Evolutionary conservation across 2,113 vertebrate genomes (phyloP), one percentile per base, ranked within the genome.

Genomic region (Cynoglossus semilaevis): DNA sequence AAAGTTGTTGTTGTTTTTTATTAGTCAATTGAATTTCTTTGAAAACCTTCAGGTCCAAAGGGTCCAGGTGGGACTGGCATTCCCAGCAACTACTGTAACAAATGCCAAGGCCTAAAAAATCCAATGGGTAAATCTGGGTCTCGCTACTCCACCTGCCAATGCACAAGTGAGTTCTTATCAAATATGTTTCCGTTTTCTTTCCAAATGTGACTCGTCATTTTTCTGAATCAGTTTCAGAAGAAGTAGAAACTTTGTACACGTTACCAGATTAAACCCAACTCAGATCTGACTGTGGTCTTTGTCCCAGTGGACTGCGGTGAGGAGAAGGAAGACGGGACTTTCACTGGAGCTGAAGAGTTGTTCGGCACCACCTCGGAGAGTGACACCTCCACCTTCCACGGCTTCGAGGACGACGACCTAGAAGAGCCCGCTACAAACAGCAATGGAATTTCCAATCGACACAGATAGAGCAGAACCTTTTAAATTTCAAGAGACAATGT

Each of bases 321-420:
- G 87, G 91, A 91, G 90, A 94, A 94, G 89, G 94, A 94, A 86
- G 93, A 95, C 51, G 88, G 90, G 81, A 80, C 89, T 80, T 90
- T 91, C 52, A 76, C 89, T 74, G 94, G 92, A 86, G 94, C 95
- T 40, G 96, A 98, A 91, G 96, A 98, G 91, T 93, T 98, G 87
- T 98, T 98, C 81, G 95, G 95, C 91, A 94, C 95, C 90, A 96
- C 95, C 48, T 97, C 96, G 49, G 95, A 98, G 92, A 98, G 96
- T 89, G 96, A 98, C 92, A 95, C 95, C 53, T 98, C 95, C 83
- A 98, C 95, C 88, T 98, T 98, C 92, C 95, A 97, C 71, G 96
- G 96, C 91, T 98, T 98, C 86, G 95, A 98, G 69, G 95, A 98
- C 63, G 96, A 98, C 34, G 95, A 98, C 85, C 91, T 94, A 80